Conservation (phyloP, 2,888 invertebrate genomes). For the Epistrophe eligans region DNA sequence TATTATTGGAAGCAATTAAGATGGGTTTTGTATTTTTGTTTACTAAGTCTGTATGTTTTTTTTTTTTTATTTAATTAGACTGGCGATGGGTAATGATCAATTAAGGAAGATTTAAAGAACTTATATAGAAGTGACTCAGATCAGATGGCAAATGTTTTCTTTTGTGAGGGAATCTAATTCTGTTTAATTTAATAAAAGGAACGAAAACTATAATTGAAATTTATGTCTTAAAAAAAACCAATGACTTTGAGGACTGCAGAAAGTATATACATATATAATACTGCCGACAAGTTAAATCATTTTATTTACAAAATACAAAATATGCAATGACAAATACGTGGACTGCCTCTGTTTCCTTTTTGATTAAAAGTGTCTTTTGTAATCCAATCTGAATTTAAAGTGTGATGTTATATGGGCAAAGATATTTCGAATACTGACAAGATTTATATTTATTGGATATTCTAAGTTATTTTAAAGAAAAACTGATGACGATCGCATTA, state of each 20-base stretch:
- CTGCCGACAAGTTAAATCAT: not conserved
- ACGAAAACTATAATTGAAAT: slow-evolving; percentile 14
- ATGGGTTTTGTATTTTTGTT: slow-evolving; percentile 31
- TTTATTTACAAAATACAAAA: no score
- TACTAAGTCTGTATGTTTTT: slow-evolving; percentile 3
- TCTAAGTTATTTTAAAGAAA: no score
- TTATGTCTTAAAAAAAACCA: not conserved
- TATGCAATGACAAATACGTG: no score
- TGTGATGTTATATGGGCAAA: no score
- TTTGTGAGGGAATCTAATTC: not conserved
- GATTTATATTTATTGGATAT: no score
- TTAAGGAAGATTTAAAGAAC: not conserved
- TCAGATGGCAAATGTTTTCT: not conserved
- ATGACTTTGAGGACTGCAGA: not conserved
- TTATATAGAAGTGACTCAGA: not conserved
- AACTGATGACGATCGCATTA: no score
- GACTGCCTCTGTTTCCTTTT: no score
- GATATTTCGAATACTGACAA: no score
- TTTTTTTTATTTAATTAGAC: not conserved
- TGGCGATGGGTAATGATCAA: slow-evolving; percentile 9
- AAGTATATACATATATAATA: not conserved
- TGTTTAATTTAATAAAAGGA: slow-evolving; percentile 10
- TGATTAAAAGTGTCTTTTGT: no score
- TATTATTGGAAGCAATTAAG: slow-evolving; percentile 53
- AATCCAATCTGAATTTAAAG: no score